Percentiles rank a stretch among this genome's conserved stretches.
phyloP scores from a whole-genome alignment of 2,888 invertebrate genomes.

The Trichogramma dendrolimi region DNA sequence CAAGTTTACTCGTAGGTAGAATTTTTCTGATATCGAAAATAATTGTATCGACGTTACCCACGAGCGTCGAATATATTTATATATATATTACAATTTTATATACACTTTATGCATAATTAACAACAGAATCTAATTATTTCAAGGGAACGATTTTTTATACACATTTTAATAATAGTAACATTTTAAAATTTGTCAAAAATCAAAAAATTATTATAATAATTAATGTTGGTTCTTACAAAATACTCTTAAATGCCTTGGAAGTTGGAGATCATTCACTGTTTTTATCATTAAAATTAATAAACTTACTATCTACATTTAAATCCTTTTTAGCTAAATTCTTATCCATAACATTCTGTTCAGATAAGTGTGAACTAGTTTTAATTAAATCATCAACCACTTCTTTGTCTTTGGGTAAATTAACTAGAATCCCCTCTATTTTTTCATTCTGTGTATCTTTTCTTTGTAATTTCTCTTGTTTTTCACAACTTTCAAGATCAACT shows the following conservation, averaged over 20 bases:
- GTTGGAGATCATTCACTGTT: too few relatives aligned
- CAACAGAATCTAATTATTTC: neutral
- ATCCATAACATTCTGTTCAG: conserved; percentile 37
- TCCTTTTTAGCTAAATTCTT: conserved; percentile 32
- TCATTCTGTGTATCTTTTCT: neutral
- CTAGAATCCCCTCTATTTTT: neutral
- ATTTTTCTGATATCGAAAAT: neutral
- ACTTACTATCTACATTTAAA: conserved; percentile 29
- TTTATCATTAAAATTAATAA: conserved; percentile 37
- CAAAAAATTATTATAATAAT: too few relatives aligned
- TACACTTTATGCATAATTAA: conserved; percentile 6
- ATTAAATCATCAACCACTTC: conserved; percentile 26
- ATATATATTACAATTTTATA: conserved; percentile 12
- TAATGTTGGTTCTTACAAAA: too few relatives aligned
- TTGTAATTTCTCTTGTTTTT: conserved; percentile 13
- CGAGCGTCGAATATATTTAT: conserved; percentile 2
- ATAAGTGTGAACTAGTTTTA: conserved; percentile 39
- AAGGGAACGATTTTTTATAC: neutral
- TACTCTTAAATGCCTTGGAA: too few relatives aligned
- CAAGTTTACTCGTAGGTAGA: neutral
- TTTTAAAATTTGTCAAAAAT: neutral
- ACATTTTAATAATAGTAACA: neutral
- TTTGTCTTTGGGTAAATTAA: neutral
- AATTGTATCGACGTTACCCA: too few relatives aligned
- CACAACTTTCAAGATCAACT: conserved; percentile 3